A percentile compares a stretch with the other conserved stretches of the same genome.
Conservation (phyloP, 2,888 invertebrate species). For the Agonopterix alstromeriana region DNA sequence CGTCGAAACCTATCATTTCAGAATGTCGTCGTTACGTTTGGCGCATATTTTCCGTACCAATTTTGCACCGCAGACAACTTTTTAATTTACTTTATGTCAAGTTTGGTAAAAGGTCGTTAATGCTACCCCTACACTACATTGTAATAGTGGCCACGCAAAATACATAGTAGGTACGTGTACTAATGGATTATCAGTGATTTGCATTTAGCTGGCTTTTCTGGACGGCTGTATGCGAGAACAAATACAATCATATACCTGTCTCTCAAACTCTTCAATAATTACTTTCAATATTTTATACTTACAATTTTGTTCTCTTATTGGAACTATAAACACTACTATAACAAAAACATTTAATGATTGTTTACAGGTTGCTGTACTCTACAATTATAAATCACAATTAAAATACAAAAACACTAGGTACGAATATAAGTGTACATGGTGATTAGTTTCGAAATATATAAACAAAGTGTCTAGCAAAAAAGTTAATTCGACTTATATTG, state of each 20-base stretch:
- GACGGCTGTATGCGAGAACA: slow-evolving; percentile 31
- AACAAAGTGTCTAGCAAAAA: neutral
- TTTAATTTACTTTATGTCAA: slow-evolving; percentile 4
- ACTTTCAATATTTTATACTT: neutral
- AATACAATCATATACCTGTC: neutral
- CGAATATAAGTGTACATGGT: neutral
- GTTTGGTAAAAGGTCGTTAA: slow-evolving; percentile 20
- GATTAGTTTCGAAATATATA: neutral
- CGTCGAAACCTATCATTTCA: slow-evolving; percentile 22
- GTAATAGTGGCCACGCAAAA: slow-evolving; percentile 8
- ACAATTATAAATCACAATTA: neutral
- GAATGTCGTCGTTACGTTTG: too few relatives aligned
- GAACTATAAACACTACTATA: neutral
- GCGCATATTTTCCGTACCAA: too few relatives aligned
- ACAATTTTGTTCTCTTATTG: neutral
- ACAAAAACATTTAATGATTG: neutral
- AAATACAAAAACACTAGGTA: neutral
- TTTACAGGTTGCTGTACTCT: neutral
- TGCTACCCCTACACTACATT: slow-evolving; percentile 14
- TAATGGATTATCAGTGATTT: slow-evolving; percentile 76
- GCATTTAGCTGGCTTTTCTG: slow-evolving; percentile 64
- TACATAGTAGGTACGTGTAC: slow-evolving; percentile 25
- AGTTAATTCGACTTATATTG: slow-evolving; percentile 4
- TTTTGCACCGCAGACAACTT: neutral
- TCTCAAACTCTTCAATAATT: neutral